Percentiles rank a stretch among this genome's conserved stretches.
Evolutionary conservation across 2,888 invertebrate species (phyloP).

Genomic region (Suillia variegata): DNA sequence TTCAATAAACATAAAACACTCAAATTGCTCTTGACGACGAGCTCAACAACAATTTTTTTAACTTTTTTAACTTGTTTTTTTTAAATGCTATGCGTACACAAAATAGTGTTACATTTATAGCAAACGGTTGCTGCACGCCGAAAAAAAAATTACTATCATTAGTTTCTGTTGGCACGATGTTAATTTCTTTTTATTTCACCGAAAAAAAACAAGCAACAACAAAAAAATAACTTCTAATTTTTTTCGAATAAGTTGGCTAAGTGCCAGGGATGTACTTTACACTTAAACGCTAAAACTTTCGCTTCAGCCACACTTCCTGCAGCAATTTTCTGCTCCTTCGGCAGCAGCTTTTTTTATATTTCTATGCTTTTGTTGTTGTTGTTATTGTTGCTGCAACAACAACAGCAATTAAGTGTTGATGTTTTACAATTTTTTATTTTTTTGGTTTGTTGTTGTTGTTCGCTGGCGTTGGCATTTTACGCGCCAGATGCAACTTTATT

Average conservation of each 20-base stretch:
- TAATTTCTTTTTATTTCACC: not conserved
- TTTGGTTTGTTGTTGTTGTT: constrained; percentile 10
- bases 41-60: too few species aligned
- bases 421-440: constrained; percentile 44
- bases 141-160: constrained; percentile 18
- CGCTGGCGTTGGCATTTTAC: constrained; percentile 3
- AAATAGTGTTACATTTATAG: too few species aligned
- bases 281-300: not conserved
- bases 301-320: not conserved
- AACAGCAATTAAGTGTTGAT: constrained; percentile 55
- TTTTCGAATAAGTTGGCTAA: not conserved
- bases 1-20: constrained; percentile 23
- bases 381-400: constrained; percentile 2
- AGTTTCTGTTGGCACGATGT: constrained; percentile 3
- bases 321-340: too few species aligned
- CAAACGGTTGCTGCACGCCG: too few species aligned
- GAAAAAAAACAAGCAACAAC: too few species aligned
- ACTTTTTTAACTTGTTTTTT: too few species aligned
- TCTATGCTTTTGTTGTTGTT: not conserved
- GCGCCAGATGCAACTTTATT: constrained; percentile 50
- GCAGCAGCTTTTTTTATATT: constrained; percentile 14
- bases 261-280: not conserved
- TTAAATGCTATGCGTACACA: too few species aligned
- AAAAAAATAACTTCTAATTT: too few species aligned
- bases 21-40: too few species aligned